Evolutionary conservation across 1,140 invertebrate genomes (phyloP), one percentile per base, ranked within the genome.

Genomic region (Meteorus sp.): DNA sequence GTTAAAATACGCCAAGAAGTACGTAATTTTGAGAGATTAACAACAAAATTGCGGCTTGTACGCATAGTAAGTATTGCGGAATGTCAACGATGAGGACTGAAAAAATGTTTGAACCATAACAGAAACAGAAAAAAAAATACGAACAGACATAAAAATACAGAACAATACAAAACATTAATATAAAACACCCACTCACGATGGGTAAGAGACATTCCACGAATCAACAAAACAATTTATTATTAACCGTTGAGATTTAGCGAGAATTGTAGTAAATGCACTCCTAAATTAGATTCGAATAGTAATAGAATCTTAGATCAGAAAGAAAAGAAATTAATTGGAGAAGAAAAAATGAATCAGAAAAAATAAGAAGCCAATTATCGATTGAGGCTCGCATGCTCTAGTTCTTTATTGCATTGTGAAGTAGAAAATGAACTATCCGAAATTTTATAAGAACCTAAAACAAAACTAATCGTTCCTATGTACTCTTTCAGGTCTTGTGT

Each of bases 401-500:
- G 37, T 29, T 35, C 17, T 52, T 52, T 37, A 19, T 22, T 52
- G 50, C 50, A 52, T 52, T 22, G 29, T 52, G 50, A 22, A 35
- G 15, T 31, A 31, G 8, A 41, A 7, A 43, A n/a, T n/a, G n/a
- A n/a, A n/a, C n/a, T n/a, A 17, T 33, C 33, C 39, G 8, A 2
- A 20, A 47, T 35, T 19, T 47, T 22, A 1, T n/a, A n/a, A n/a
- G n/a, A n/a, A 20, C 22, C 20, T 8, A 23, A 25, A 9, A 23
- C 22, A 7, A 44, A 20, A 44, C 13, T 53, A 35, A 47, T 25
- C 8, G 27, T 48, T n/a, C 19, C 23, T 3, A 37, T 15, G 8
- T 6, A 37, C 9, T 59, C 35, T 56, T 59, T 41, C 81, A 97
- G 95, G 94, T 85, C 84, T 97, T 84, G 91, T 95, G 70, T 83